Evolutionary conservation across 2,797 vertebrate genomes (phyloP).

Genomic region (Clamator glandarius): DNA sequence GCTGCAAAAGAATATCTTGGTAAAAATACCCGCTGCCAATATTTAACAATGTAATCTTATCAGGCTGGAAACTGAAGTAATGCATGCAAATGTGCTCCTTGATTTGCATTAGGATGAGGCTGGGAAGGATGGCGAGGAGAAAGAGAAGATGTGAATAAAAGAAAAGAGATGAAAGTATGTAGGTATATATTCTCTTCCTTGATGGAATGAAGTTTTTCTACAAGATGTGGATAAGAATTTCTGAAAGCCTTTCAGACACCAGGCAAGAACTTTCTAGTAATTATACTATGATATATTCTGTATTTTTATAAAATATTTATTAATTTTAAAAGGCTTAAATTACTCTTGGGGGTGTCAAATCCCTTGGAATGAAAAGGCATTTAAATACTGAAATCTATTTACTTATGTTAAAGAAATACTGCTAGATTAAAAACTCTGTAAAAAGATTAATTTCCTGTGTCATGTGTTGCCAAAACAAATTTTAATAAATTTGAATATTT

Average conservation of each 20-base stretch:
- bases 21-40: not conserved
- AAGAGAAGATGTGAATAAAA: not conserved
- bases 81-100: not conserved
- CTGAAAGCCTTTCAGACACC: not conserved
- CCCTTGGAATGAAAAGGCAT: constrained; percentile 31
- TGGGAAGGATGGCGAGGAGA: not conserved
- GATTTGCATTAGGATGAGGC: not conserved
- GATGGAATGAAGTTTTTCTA: not conserved
- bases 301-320: constrained; percentile 53
- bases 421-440: not conserved
- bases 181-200: not conserved
- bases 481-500: not conserved
- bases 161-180: not conserved
- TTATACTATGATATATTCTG: not conserved
- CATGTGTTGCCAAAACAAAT: not conserved
- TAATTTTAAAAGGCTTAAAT: constrained; percentile 48
- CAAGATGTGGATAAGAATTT: not conserved
- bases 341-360: constrained; percentile 29
- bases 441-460: not conserved
- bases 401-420: constrained; percentile 9
- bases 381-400: constrained; percentile 48
- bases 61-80: not conserved
- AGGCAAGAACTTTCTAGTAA: constrained; percentile 6
- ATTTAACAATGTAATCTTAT: constrained; percentile 14
- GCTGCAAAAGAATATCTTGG: not conserved